phyloP scores from a whole-genome alignment of 2,888 invertebrate species.

The Drosophila anomelani region DNA sequence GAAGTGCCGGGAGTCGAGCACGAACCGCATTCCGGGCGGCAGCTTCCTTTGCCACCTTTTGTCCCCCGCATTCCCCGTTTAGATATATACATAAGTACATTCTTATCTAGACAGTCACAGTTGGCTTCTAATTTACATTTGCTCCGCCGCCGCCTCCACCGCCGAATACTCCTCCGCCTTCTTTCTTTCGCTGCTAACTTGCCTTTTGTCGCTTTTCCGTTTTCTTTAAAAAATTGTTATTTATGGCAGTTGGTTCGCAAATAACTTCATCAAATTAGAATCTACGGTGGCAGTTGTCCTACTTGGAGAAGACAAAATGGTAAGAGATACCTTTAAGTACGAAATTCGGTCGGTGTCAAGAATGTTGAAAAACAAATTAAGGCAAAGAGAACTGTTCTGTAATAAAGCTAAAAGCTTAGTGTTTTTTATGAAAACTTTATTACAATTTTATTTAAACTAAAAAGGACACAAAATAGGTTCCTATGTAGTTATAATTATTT shows the following conservation, averaged over 20 bases:
- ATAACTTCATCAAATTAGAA: slow-evolving; percentile 46
- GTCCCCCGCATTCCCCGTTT: background rate
- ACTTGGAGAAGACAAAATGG: background rate
- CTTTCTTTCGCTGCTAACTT: slow-evolving; percentile 17
- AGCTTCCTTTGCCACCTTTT: slow-evolving; percentile 14
- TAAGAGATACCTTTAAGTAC: background rate
- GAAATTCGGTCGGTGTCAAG: background rate
- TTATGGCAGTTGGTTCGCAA: slow-evolving; percentile 34
- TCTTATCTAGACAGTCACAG: slow-evolving; percentile 45
- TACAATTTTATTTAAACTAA: too few relatives aligned
- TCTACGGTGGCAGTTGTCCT: slow-evolving; percentile 24
- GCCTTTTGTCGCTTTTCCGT: slow-evolving; percentile 28
- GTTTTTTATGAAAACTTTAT: too few relatives aligned
- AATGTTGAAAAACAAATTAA: background rate
- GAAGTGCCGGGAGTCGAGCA: slow-evolving; percentile 27
- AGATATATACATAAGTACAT: slow-evolving; percentile 35
- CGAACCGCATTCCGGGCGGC: slow-evolving; percentile 50
- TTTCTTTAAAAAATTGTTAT: slow-evolving; percentile 39
- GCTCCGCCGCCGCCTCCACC: background rate
- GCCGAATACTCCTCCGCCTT: background rate
- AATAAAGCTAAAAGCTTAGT: background rate
- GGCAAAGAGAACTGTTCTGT: background rate
- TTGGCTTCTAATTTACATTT: slow-evolving; percentile 70
- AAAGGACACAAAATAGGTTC: too few relatives aligned
- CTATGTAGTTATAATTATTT: background rate